Evolutionary conservation across 2,113 vertebrate genomes (phyloP), one percentile per base, ranked within the genome.

Genomic region (Ammospiza nelsoni): DNA sequence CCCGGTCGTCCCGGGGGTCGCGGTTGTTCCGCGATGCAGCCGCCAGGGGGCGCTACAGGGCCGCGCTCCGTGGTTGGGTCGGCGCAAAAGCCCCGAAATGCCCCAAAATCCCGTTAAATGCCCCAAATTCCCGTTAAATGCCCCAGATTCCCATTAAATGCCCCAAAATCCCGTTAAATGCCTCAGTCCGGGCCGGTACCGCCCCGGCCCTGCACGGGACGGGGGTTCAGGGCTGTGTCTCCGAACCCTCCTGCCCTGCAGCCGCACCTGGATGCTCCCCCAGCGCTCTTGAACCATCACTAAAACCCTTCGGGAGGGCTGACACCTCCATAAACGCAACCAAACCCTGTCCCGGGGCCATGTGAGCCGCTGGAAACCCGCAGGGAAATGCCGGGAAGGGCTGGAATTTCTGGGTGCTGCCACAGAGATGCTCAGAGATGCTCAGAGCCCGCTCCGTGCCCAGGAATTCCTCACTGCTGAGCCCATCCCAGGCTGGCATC

Each of bases 141-240:
- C 1, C 6, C 69, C 4, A 54, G 10, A 31, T 31, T 31, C 54
- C 19, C 12, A 8, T 12, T 5, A 78, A 78, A 46, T 37, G 15
- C 15, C 57, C 57, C 15, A 3, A 29, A 31, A 44, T 51, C 71
- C 24, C 25, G 2, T 29, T 28, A 11, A 66, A 57, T 33, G 22
- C 4, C 52, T 15, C 3, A 0, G 11, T 35, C 17, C 27, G 1
- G 2, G 33, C 15, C 12, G 11, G 11, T 12, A 9, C 23, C 1
- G 49, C 24, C 24, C 49, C 3, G 3, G 13, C 6, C 14, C 35
- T 12, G 59, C 37, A 4, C 4, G 28, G 46, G 65, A 19, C 7
- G 39, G 61, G 29, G 13, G 15, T 48, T 71, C 9, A 20, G 41
- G 33, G 13, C 6, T 29, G 14, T 14, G 37, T 61, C 63, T 24